Conservation (phyloP, 2,888 invertebrate genomes). For the Minunthozetes semirufus region DNA sequence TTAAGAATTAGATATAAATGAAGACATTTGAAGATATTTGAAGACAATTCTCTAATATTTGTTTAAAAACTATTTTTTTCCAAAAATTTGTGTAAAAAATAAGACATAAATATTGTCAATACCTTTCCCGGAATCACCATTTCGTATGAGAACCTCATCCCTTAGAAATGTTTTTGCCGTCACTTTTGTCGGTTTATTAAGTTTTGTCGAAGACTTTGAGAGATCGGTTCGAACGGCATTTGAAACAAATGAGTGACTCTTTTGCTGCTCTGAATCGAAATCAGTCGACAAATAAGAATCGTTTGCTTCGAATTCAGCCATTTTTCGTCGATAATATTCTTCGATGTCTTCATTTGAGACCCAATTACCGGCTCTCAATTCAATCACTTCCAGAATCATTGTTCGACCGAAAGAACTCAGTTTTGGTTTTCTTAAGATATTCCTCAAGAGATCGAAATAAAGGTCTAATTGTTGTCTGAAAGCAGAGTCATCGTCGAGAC, state of each 20-base stretch:
- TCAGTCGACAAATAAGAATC: conserved; percentile 38
- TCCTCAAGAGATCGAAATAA: conserved; percentile 75
- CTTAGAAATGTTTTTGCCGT: conserved; percentile 89
- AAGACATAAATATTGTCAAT: conserved; percentile 42
- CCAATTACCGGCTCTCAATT: conserved; percentile 86
- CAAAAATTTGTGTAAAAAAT: background rate
- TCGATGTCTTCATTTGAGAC: conserved; percentile 73
- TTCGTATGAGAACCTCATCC: conserved; percentile 88
- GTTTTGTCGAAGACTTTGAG: conserved; percentile 79
- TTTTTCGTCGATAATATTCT: conserved; percentile 63
- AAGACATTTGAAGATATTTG: too few relatives aligned
- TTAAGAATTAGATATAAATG: too few relatives aligned
- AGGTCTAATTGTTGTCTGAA: conserved; percentile 76
- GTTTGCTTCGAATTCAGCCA: conserved; percentile 50
- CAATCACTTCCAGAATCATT: conserved; percentile 82
- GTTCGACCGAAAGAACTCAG: conserved; percentile 76
- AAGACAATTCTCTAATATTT: background rate
- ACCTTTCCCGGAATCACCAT: conserved; percentile 95
- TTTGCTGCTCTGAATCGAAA: background rate
- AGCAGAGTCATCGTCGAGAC: conserved; percentile 62
- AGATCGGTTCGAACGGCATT: conserved; percentile 55
- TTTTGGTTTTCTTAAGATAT: conserved; percentile 78
- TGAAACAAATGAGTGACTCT: conserved; percentile 29
- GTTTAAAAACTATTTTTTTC: too few relatives aligned
- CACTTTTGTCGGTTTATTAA: conserved; percentile 76